These are phyloP conservation scores for Seira musarum DNA, from an alignment of 2,888 invertebrate species.

Conservation along the genomic window DNA sequence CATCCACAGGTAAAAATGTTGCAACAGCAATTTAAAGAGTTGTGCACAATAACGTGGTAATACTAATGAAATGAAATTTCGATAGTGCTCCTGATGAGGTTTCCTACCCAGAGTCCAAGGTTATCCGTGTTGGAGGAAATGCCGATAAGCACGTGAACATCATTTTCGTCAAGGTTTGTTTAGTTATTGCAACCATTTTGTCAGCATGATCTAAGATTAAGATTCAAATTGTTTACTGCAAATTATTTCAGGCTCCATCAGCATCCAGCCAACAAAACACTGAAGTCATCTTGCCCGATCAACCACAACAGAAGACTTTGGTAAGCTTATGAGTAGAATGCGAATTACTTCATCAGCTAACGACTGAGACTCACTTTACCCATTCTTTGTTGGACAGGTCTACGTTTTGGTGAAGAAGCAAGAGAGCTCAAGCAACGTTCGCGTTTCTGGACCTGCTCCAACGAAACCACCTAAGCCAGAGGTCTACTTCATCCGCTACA, in stretches of 20 bases:
- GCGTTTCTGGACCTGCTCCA: conserved; percentile 32
- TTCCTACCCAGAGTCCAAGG: conserved; percentile 42
- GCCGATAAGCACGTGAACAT: conserved; percentile 46
- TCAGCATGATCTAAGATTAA: no score
- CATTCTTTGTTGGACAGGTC: no score
- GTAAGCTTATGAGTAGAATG: no score
- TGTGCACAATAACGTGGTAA: no score
- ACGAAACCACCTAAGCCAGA: conserved; percentile 52
- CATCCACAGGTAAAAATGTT: neutral
- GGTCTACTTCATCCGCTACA: conserved; percentile 45
- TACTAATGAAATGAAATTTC: no score
- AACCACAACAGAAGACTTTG: conserved; percentile 38
- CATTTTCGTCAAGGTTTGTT: conserved; percentile 50
- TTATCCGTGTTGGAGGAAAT: conserved; percentile 36
- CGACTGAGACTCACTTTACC: no score
- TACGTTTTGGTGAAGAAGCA: conserved; percentile 50
- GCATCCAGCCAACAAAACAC: conserved; percentile 30
- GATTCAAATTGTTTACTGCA: no score
- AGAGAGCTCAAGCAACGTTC: conserved; percentile 20
- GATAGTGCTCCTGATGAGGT: conserved; percentile 40
- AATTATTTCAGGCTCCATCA: no score
- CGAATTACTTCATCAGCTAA: no score
- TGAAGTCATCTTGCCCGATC: conserved; percentile 37
- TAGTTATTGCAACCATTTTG: no score
- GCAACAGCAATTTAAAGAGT: no score